Base-by-base conservation (phyloP, 2,888 invertebrate genomes). In the Drosophila cyrtoloma region DNA sequence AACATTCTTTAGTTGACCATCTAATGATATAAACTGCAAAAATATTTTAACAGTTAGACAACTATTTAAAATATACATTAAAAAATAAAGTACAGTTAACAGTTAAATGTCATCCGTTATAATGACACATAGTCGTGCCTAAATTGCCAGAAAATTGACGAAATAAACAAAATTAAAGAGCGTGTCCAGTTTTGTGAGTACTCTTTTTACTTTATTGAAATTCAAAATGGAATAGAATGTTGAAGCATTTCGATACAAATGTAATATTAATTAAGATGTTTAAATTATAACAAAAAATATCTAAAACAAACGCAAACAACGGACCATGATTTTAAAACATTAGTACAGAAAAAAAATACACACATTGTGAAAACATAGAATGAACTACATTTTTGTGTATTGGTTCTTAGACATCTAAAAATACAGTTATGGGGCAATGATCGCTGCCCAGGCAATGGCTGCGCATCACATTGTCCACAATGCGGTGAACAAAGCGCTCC, bases 341-440 rank as follows among this genome's bases (percentile, higher is more conserved):
- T 19, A 7, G n/a, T 7, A 33, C 50, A 28, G 42, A 35, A 62
- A 51, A 42, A 3, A 47, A 53, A 26, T 7, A 53, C 3, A 52
- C n/a, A n/a, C 10, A 53, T 51, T 56, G 33, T 19, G 26, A 39
- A 37, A 57, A 39, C 7, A 37, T 14, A 5, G 6, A 7, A 39
- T 28, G 22, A 37, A 30, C 7, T 28, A n/a, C 0, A 26, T 47
- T 47, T 37, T 28, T 28, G n/a, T 53, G 26, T 22, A 22, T 26
- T 10, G 30, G 16, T 35, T 47, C 5, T 91, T 93, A 93, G 74
- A 92, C 79, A 89, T 96, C 95, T 60, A 97, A 91, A 91, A 96
- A 96, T 55, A 98, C 94, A 47, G 97, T 95, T 81, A 99, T 95
- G 0, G 99, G 99, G 92, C 99, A 99, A 94, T 99, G 99, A 93